Evolutionary conservation across 2,113 vertebrate genomes (phyloP), one percentile per base, ranked within the genome.

Genomic region (Epinephelus lanceolatus): DNA sequence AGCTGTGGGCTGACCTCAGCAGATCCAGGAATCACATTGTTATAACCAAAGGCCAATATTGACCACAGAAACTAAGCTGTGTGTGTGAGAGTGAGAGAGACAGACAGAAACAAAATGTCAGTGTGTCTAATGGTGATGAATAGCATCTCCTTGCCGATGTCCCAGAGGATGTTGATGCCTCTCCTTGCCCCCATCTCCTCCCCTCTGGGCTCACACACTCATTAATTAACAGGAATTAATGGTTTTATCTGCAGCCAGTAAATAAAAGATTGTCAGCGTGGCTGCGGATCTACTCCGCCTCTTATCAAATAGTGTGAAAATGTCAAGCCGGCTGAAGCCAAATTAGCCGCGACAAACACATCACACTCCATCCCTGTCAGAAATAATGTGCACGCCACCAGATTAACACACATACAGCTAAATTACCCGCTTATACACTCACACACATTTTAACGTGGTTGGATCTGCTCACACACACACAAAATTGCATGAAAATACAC

Each of bases 211-310:
- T 89, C 91, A 79, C 89, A 91, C 83, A 84, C 90, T 93, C 90
- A 94, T 94, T 94, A 92, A 95, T 95, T 94, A 94, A 87, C 78
- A 85, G 90, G 89, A 95, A 95, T 93, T 90, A 94, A 95, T 94
- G 92, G 88, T 93, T 94, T 93, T 91, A 94, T 93, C 90, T 87
- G 87, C 80, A 89, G 87, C 85, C 65, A 92, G 93, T 94, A 94
- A 93, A 94, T 94, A 94, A 93, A 83, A 92, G 83, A 94, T 92
- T 93, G 93, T 91, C 91, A 92, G 84, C 83, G 1, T 25, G n/a
- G 84, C 69, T 53, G 70, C 86, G 84, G 72, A 91, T 93, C 85
- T 86, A 88, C 89, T 88, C 80, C 47, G 15, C 85, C 89, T 88
- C 86, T 92, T 90, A 93, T 94, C 93, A 92, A 92, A 93, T 83